Evolutionary conservation across 1,140 invertebrate species (phyloP).

Genomic region (Plodia interpunctella): DNA sequence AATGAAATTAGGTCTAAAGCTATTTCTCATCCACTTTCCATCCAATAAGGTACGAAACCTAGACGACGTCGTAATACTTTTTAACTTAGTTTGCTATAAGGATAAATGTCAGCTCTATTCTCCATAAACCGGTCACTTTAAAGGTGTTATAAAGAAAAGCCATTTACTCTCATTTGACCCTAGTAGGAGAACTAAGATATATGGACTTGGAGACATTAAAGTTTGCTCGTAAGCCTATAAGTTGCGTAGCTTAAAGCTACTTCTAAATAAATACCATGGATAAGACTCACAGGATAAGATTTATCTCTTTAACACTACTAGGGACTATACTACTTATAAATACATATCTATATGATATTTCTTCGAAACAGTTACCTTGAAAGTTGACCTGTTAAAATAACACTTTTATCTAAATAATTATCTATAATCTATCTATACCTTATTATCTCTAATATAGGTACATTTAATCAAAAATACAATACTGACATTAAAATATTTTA

Average conservation of each 20-base stretch:
- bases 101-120: conserved; percentile 50
- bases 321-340: no score
- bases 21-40: background rate
- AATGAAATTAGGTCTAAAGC: background rate
- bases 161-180: conserved; percentile 45
- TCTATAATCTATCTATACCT: no score
- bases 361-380: no score
- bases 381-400: no score
- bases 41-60: background rate
- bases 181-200: conserved; percentile 26
- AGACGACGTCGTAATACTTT: background rate
- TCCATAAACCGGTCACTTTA: conserved; percentile 49
- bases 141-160: conserved; percentile 35
- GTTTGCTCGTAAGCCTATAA: conserved; percentile 12
- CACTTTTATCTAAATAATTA: no score
- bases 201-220: conserved; percentile 16
- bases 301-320: no score
- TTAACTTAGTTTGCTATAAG: conserved; percentile 34
- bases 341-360: no score
- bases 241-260: background rate
- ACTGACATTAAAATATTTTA: conserved; percentile 9
- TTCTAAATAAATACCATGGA: background rate
- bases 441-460: no score
- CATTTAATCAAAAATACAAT: no score
- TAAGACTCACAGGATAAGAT: background rate